Conservation (phyloP, 2,113 vertebrate genomes). For the Terrapene triunguis region DNA sequence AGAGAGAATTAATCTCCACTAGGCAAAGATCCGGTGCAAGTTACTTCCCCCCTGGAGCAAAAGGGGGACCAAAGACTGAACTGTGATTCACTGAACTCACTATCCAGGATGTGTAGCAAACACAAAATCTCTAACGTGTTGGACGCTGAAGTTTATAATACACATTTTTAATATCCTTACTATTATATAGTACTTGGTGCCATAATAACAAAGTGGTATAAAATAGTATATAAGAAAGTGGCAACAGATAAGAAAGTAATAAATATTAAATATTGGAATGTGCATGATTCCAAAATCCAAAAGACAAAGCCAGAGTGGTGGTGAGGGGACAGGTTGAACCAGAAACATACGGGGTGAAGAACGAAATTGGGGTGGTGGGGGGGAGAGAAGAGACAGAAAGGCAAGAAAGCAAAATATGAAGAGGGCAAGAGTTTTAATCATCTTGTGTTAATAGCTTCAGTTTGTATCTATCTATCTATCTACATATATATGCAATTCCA, state of each 20-base stretch:
- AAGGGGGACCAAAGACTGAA: neutral
- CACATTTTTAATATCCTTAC: neutral
- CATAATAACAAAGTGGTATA: neutral
- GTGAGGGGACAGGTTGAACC: neutral
- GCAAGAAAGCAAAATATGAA: neutral
- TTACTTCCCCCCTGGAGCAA: neutral
- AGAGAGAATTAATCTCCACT: neutral
- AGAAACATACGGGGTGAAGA: neutral
- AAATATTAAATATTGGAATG: neutral
- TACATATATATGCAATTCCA: neutral
- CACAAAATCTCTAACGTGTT: neutral
- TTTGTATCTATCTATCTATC: neutral
- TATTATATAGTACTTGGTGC: neutral
- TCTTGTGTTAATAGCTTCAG: neutral
- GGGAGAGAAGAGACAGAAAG: neutral
- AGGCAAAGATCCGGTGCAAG: neutral
- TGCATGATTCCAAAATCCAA: neutral
- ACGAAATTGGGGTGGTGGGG: neutral
- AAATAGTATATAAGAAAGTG: neutral
- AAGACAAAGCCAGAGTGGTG: accelerated
- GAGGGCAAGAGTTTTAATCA: neutral
- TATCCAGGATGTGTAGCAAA: neutral
- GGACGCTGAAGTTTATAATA: neutral
- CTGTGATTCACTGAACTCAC: neutral
- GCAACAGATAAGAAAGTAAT: neutral